A percentile compares a stretch with the other conserved stretches of the same genome.
These are phyloP conservation scores for Drosophila bocki DNA, from an alignment of 1,140 invertebrate species.

Conservation along the genomic window DNA sequence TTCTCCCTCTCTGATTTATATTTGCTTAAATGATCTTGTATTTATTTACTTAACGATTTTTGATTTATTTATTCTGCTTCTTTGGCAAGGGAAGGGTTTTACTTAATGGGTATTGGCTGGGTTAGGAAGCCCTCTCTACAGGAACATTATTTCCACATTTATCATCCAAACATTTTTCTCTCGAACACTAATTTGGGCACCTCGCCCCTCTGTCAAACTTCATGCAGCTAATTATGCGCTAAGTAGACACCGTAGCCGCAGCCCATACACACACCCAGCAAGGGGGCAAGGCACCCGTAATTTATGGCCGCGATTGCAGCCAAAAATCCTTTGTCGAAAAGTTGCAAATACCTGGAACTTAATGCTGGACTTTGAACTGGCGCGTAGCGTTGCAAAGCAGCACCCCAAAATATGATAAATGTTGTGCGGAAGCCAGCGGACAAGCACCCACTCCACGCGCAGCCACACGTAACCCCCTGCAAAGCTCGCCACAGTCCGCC, in stretches of 20 bases:
- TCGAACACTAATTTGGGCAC: constrained; percentile 52
- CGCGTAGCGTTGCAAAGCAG: constrained; percentile 36
- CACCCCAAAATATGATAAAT: constrained; percentile 76
- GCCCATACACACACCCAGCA: constrained; percentile 22
- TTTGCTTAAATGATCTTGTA: constrained; percentile 75
- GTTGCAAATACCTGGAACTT: constrained; percentile 83
- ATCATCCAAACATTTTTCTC: constrained; percentile 67
- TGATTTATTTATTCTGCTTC: constrained; percentile 58
- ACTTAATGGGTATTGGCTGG: constrained; percentile 1
- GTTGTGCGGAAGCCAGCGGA: constrained; percentile 69
- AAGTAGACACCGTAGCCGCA: constrained; percentile 64
- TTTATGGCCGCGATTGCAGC: constrained; percentile 81
- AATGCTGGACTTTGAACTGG: constrained; percentile 81
- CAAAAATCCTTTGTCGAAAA: constrained; percentile 84
- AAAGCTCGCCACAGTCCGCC: neutral
- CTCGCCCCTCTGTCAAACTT: constrained; percentile 60
- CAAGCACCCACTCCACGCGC: constrained; percentile 5
- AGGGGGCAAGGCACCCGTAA: constrained; percentile 40
- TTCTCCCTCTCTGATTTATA: constrained; percentile 35
- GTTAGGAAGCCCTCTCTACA: neutral
- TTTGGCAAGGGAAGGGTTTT: neutral
- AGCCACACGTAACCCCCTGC: neutral
- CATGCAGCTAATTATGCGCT: constrained; percentile 83
- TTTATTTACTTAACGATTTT: constrained; percentile 68
- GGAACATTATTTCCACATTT: constrained; percentile 74